Base-by-base conservation (phyloP, 1,140 invertebrate genomes). In the Bombus consobrinus region DNA sequence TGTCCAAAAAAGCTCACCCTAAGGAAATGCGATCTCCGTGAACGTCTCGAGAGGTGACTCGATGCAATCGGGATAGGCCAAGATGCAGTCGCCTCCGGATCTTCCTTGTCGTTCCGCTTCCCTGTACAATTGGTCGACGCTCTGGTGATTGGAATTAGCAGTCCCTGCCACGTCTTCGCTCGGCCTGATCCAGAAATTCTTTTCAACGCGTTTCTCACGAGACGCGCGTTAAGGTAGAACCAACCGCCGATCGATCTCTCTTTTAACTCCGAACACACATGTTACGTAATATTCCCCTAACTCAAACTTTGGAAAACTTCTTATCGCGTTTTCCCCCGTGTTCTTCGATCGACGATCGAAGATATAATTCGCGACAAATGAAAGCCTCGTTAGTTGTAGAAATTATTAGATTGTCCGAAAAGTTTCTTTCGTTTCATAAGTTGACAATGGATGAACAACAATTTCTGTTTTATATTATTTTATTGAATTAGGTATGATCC, bases 81-180 rank as follows among this genome's bases (percentile, higher is more conserved):
- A 79, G 74, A 87, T 74, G 86, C 95, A 95, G 87, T 94, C 90
- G 81, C 91, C 92, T 37, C 92, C 93, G 88, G 91, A 92, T 88
- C 87, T 94, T 43, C 95, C 94, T 86, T 93, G 86, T 91, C 88
- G 86, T 88, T 95, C 95, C 59, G 94, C 95, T 87, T 94, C 93
- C 81, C 91, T 91, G 93, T 95, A 94, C 89, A 93, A 90, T 91
- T 93, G 92, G 85, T 93, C 86, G 90, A 92, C 85, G 91, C 82
- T 92, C 74, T 85, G 87, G 76, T 89, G 88, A 88, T 81, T 93
- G 71, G 91, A 93, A 89, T 93, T 92, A 93, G 88, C 89, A 79
- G 83, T 68, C 66, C 87, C 90, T 53, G 91, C 86, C 85, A 90
- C 92, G 88, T 95, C 94, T 87, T 94, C 94, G n/a, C 94, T 94